Evolutionary conservation across 1,140 invertebrate species (phyloP).

Genomic region (Hylaeus anthracinus): DNA sequence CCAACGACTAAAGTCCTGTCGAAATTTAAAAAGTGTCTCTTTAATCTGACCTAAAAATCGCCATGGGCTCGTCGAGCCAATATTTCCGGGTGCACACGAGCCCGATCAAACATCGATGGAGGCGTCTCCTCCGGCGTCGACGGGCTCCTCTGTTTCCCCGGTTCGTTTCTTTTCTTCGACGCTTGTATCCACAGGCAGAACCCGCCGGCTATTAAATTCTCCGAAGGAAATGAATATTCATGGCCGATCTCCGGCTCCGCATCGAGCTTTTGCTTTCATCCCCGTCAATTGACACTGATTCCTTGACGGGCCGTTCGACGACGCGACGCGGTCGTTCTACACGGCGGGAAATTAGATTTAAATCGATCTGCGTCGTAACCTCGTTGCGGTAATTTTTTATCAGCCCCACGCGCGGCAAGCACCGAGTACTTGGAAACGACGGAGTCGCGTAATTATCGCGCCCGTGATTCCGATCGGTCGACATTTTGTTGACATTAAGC

Average conservation of each 20-base stretch:
- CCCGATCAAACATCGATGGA: slow-evolving; percentile 23
- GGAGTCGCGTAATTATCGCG: slow-evolving; percentile 36
- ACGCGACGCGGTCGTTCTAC: slow-evolving; percentile 40
- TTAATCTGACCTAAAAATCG: no score
- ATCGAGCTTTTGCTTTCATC: slow-evolving; percentile 67
- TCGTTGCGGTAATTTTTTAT: slow-evolving; percentile 63
- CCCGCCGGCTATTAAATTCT: slow-evolving; percentile 61
- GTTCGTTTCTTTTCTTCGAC: slow-evolving; percentile 55
- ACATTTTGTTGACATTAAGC: background rate
- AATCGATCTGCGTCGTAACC: slow-evolving; percentile 61
- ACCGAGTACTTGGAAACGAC: slow-evolving; percentile 8
- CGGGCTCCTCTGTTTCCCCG: slow-evolving; percentile 21
- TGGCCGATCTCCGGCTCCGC: slow-evolving; percentile 50
- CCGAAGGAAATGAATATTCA: slow-evolving; percentile 63
- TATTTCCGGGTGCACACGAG: no score
- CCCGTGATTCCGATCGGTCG: slow-evolving; percentile 10
- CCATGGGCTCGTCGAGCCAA: no score
- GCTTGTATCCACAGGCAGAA: slow-evolving; percentile 20
- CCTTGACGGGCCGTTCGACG: slow-evolving; percentile 58
- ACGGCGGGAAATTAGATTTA: slow-evolving; percentile 59
- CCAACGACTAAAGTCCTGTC: no score
- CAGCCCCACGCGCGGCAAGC: background rate
- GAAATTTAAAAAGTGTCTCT: no score
- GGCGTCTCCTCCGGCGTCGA: background rate
- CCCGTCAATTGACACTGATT: slow-evolving; percentile 67